These are phyloP conservation scores for Apis florea DNA, from an alignment of 1,140 invertebrate genomes.

Conservation along the genomic window DNA sequence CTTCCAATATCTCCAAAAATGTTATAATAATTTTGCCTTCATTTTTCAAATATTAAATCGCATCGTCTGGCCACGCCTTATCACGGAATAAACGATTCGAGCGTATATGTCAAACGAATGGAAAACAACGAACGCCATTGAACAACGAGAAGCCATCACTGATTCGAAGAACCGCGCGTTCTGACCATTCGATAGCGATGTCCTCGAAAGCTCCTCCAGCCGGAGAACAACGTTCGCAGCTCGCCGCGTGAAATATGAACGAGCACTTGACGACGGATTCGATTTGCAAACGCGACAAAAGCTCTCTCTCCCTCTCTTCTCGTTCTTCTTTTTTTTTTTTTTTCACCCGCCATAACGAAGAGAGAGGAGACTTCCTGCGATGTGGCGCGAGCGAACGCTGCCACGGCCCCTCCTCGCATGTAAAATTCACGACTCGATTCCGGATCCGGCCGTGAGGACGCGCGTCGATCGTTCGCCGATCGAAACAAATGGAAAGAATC, in stretches of 20 bases:
- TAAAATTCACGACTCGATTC: constrained; percentile 63
- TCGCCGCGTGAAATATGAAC: constrained; percentile 46
- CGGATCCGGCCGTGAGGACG: constrained; percentile 56
- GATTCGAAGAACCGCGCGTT: constrained; percentile 15
- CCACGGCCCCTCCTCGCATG: constrained; percentile 47
- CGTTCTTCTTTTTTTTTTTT: constrained; percentile 3
- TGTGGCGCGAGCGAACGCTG: constrained; percentile 23
- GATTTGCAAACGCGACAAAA: constrained; percentile 59
- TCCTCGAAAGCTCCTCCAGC: constrained; percentile 7
- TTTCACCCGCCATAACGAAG: constrained; percentile 43
- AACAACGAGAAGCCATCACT: constrained; percentile 10
- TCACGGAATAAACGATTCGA: constrained; percentile 5
- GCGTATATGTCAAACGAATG: constrained; percentile 3
- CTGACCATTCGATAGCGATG: constrained; percentile 21
- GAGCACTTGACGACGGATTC: constrained; percentile 51
- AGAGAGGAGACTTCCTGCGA: constrained; percentile 58
- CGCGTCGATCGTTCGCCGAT: constrained; percentile 52
- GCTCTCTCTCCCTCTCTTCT: not conserved
- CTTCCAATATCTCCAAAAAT: no score
- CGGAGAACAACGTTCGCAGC: constrained; percentile 33
- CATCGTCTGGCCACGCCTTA: constrained; percentile 2
- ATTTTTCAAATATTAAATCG: not conserved
- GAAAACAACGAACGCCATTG: constrained; percentile 23
- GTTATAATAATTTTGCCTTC: no score
- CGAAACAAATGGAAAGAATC: constrained; percentile 57